Percentiles rank a stretch among this genome's conserved stretches.
Evolutionary conservation across 2,113 vertebrate species (phyloP).

Genomic region (Neolamprologus tretocephalus): DNA sequence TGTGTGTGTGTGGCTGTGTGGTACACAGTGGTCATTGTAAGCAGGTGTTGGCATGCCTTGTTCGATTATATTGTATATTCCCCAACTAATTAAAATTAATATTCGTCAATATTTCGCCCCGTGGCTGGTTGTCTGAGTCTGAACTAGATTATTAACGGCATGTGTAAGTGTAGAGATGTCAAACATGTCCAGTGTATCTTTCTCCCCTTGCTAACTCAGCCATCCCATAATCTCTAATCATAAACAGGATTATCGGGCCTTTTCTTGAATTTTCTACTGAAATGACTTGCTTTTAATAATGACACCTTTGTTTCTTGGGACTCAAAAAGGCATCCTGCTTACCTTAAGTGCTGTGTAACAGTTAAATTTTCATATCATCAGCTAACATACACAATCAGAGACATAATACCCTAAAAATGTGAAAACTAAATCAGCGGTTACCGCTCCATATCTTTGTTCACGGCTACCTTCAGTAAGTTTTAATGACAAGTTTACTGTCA

Average conservation of each 20-base stretch:
- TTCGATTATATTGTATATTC: constrained; percentile 43
- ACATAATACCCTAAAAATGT: constrained; percentile 49
- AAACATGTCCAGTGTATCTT: constrained; percentile 5
- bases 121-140: constrained; percentile 35
- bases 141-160: constrained; percentile 49
- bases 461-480: background rate
- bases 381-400: background rate
- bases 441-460: background rate
- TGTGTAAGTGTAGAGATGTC: constrained; percentile 42
- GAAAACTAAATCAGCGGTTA: constrained; percentile 13
- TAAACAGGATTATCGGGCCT: background rate
- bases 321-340: background rate
- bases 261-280: background rate
- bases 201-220: background rate
- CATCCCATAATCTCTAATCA: background rate
- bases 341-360: background rate
- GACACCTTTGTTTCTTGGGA: background rate
- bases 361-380: background rate
- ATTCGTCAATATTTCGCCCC: constrained; percentile 36
- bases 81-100: constrained; percentile 50
- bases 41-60: constrained; percentile 55
- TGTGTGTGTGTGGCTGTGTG: constrained; percentile 52
- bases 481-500: background rate
- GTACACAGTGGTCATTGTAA: constrained; percentile 53
- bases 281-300: background rate